phyloP scores from a whole-genome alignment of 2,113 vertebrate species.

The Clarias batrachus region DNA sequence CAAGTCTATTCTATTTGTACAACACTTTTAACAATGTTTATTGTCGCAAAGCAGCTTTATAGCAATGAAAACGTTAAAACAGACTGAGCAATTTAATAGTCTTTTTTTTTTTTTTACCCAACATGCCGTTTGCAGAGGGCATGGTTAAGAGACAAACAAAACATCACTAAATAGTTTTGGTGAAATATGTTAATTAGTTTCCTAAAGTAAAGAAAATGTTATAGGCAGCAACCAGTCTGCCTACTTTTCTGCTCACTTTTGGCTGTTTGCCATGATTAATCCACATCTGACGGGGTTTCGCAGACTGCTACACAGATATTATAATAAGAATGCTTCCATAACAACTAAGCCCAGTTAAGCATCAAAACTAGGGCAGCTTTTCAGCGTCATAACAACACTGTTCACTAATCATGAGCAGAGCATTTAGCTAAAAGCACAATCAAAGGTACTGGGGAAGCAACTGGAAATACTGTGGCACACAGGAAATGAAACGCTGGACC shows the following conservation, averaged over 20 bases:
- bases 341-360: neutral
- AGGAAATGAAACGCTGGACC: constrained; percentile 11
- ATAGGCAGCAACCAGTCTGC: neutral
- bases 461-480: neutral
- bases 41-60: too few species aligned
- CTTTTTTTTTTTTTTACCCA: neutral
- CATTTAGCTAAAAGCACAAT: constrained; percentile 2
- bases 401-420: constrained; percentile 19
- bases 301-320: neutral
- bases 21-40: too few species aligned
- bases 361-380: neutral
- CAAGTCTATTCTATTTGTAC: too few species aligned
- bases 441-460: neutral
- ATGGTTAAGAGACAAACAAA: neutral
- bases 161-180: neutral
- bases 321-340: neutral
- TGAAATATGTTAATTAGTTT: neutral
- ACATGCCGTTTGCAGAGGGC: neutral
- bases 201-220: neutral
- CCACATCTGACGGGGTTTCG: neutral
- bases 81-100: neutral
- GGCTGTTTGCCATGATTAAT: neutral
- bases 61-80: neutral
- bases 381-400: constrained; percentile 3
- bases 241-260: neutral